phyloP scores from a whole-genome alignment of 2,888 invertebrate genomes.

The Gerris lacustris region DNA sequence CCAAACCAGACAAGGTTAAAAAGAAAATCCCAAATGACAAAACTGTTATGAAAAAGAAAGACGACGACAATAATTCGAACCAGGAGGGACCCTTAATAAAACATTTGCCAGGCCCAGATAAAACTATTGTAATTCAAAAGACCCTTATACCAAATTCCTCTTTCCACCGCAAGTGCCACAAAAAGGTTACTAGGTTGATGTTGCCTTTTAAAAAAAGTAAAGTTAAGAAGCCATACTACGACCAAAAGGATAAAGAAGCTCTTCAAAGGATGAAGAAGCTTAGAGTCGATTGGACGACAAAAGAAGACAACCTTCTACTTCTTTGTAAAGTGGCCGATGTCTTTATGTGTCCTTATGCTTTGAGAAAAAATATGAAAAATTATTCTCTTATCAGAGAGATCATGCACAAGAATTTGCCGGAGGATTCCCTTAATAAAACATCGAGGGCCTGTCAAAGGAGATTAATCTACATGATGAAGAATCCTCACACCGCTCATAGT shows the following conservation, averaged over 20 bases:
- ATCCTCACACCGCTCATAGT: slow-evolving; percentile 46
- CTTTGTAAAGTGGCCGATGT: slow-evolving; percentile 52
- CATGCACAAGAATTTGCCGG: slow-evolving; percentile 23
- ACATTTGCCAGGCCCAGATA: background rate
- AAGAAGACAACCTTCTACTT: slow-evolving; percentile 56
- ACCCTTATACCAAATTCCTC: slow-evolving; percentile 11
- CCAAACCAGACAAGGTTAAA: background rate
- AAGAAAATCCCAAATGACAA: background rate
- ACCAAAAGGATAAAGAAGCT: slow-evolving; percentile 52
- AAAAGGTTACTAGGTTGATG: slow-evolving; percentile 23
- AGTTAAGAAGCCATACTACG: slow-evolving; percentile 38
- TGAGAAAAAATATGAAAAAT: slow-evolving; percentile 23
- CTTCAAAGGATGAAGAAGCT: slow-evolving; percentile 48
- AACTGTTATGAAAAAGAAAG: background rate
- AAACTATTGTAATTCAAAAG: slow-evolving; percentile 12
- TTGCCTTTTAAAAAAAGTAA: slow-evolving; percentile 19
- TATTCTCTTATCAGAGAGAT: slow-evolving; percentile 26
- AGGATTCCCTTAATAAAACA: slow-evolving; percentile 50
- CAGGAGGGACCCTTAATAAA: slow-evolving; percentile 11
- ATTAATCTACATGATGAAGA: slow-evolving; percentile 48
- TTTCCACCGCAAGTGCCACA: background rate
- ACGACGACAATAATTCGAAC: background rate
- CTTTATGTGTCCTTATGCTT: slow-evolving; percentile 36
- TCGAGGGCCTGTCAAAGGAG: slow-evolving; percentile 54
- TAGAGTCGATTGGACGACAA: slow-evolving; percentile 49